phyloP scores from a whole-genome alignment of 2,888 invertebrate species.

The Apoderus coryli region DNA sequence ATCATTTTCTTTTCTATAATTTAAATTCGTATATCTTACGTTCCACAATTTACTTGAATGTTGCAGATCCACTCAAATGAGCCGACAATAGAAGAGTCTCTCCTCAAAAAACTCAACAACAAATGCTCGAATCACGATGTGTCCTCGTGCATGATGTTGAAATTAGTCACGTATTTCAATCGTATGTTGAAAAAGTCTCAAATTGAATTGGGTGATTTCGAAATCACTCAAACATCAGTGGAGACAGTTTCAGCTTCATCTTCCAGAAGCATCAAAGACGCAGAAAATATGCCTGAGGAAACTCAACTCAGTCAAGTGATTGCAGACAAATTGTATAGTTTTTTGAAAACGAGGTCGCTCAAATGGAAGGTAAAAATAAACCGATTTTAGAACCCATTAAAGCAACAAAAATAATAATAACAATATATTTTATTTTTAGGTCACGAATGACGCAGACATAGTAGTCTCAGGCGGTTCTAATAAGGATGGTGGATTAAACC shows the following conservation, averaged over 20 bases:
- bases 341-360: slow-evolving; percentile 59
- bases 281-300: slow-evolving; percentile 36
- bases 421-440: background rate
- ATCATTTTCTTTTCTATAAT: too few species aligned
- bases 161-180: slow-evolving; percentile 70
- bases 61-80: slow-evolving; percentile 33
- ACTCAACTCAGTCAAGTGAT: slow-evolving; percentile 46
- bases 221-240: slow-evolving; percentile 50
- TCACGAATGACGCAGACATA: slow-evolving; percentile 50
- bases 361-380: slow-evolving; percentile 46
- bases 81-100: slow-evolving; percentile 46
- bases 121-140: slow-evolving; percentile 67
- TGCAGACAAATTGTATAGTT: slow-evolving; percentile 60
- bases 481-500: slow-evolving; percentile 51
- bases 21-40: too few species aligned
- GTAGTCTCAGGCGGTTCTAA: slow-evolving; percentile 54
- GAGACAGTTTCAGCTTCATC: slow-evolving; percentile 35
- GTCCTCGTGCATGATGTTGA: slow-evolving; percentile 70
- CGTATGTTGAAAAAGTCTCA: slow-evolving; percentile 64
- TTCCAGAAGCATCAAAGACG: slow-evolving; percentile 27
- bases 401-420: background rate
- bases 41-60: too few species aligned
- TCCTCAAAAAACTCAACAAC: slow-evolving; percentile 58
- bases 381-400: too few species aligned
- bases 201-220: slow-evolving; percentile 60